These are phyloP conservation scores for Tinea semifulvella DNA, from an alignment of 2,888 invertebrate species.

Conservation along the genomic window DNA sequence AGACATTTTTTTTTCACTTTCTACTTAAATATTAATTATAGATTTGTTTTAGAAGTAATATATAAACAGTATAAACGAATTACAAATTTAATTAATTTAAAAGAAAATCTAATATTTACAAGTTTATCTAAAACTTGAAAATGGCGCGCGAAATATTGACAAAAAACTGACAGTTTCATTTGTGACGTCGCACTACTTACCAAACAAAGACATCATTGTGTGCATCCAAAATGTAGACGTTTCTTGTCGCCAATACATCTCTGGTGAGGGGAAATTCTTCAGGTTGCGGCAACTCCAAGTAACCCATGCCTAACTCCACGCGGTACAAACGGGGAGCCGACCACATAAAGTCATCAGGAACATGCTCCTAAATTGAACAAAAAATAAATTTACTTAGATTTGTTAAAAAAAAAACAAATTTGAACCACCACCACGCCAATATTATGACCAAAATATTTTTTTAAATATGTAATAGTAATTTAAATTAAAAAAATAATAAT, in stretches of 20 bases:
- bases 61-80: too few species aligned
- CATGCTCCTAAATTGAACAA: constrained; percentile 76
- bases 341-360: constrained; percentile 71
- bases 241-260: constrained; percentile 83
- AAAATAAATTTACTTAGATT: neutral
- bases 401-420: neutral
- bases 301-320: constrained; percentile 98
- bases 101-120: too few species aligned
- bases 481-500: too few species aligned
- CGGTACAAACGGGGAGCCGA: constrained; percentile 84
- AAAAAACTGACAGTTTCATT: too few species aligned
- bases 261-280: constrained; percentile 77
- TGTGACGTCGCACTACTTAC: constrained; percentile 68
- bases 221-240: constrained; percentile 97
- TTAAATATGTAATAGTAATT: too few species aligned
- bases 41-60: too few species aligned
- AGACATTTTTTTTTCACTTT: too few species aligned
- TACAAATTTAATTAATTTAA: too few species aligned
- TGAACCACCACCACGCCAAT: neutral
- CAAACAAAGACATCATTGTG: constrained; percentile 94
- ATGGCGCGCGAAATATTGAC: too few species aligned
- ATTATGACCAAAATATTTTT: neutral
- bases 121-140: too few species aligned
- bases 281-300: constrained; percentile 95
- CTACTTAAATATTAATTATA: too few species aligned